These are phyloP conservation scores for roundworm (Caenorhabditis elegans) DNA, from an alignment of 1,140 invertebrate genomes.

Conservation along the genomic window DNA sequence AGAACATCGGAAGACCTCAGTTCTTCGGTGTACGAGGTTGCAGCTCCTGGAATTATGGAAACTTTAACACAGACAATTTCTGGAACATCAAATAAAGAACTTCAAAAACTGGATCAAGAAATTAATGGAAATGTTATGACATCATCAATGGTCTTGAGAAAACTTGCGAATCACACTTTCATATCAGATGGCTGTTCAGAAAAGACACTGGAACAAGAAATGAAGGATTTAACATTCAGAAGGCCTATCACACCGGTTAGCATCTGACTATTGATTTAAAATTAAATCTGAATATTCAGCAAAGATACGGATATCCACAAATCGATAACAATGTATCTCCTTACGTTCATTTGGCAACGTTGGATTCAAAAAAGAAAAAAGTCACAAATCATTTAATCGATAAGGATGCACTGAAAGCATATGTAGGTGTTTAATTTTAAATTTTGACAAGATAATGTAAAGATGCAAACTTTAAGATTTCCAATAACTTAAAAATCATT, in stretches of 20 bases:
- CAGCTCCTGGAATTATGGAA: conserved; percentile 5
- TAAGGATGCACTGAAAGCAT: conserved; percentile 13
- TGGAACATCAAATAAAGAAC: conserved; percentile 30
- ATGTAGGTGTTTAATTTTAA: neutral
- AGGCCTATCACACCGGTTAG: neutral
- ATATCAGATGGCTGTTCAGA: conserved; percentile 22
- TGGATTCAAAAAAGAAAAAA: conserved; percentile 7
- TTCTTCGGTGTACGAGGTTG: conserved; percentile 26
- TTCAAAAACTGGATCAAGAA: conserved; percentile 40
- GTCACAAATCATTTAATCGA: conserved; percentile 1
- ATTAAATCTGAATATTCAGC: neutral
- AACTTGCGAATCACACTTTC: conserved; percentile 26
- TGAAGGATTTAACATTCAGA: conserved; percentile 35
- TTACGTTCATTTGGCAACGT: conserved; percentile 29
- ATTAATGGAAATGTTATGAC: conserved; percentile 44
- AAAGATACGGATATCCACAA: conserved; percentile 39
- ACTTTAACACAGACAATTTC: conserved; percentile 28
- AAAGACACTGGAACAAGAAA: conserved; percentile 29
- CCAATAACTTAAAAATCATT: no score
- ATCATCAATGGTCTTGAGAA: conserved; percentile 33
- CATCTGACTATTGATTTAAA: neutral
- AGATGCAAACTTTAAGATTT: no score
- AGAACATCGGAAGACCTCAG: neutral
- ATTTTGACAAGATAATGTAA: no score
- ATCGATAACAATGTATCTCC: conserved; percentile 8